These are phyloP conservation scores for Drosophila athabasca DNA, from an alignment of 1,140 invertebrate genomes.

Conservation along the genomic window DNA sequence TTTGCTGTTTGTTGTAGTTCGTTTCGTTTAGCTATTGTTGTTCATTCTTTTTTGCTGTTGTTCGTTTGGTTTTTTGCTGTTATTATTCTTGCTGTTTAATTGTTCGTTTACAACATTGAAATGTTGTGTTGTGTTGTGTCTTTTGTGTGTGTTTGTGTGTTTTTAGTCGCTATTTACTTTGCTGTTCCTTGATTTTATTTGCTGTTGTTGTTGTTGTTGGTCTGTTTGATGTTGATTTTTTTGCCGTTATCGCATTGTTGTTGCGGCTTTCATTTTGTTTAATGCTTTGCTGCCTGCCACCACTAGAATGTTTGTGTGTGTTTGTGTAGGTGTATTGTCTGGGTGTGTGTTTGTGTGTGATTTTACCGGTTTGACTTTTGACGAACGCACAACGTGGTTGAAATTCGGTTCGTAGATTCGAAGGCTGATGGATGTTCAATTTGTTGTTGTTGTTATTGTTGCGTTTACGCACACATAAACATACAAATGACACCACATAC, in stretches of 20 bases:
- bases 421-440: too few relatives aligned
- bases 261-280: conserved; percentile 9
- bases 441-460: too few relatives aligned
- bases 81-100: too few relatives aligned
- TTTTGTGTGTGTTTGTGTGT: neutral
- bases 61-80: too few relatives aligned
- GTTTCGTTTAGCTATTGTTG: too few relatives aligned
- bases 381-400: too few relatives aligned
- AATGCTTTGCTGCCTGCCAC: neutral
- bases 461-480: conserved; percentile 16
- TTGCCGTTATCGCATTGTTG: conserved; percentile 1
- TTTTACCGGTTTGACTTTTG: too few relatives aligned
- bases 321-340: too few relatives aligned
- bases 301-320: too few relatives aligned
- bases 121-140: too few relatives aligned
- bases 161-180: conserved; percentile 6
- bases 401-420: neutral
- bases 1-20: conserved; percentile 1
- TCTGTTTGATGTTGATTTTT: conserved; percentile 14
- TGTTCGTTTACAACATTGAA: too few relatives aligned
- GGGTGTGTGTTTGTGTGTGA: neutral
- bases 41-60: neutral
- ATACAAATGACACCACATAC: conserved; percentile 12
- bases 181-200: neutral
- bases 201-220: conserved; percentile 5